These are phyloP conservation scores for Pocillopora damicornis DNA, from an alignment of 64 coral and sea anemone species.

Conservation along the genomic window DNA sequence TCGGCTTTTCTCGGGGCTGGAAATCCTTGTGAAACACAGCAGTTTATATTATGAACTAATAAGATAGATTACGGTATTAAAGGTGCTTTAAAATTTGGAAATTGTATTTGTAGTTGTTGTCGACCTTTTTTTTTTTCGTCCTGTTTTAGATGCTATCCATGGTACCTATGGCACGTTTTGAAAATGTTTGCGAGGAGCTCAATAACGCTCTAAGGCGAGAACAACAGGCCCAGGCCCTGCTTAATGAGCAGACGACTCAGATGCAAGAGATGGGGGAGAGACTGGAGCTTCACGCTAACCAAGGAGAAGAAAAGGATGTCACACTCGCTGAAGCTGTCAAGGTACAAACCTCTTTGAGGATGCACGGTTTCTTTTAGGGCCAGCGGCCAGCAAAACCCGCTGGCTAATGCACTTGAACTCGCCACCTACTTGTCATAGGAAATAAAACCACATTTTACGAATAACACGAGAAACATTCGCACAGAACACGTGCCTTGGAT, in stretches of 20 bases:
- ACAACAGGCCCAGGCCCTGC: conserved; percentile 85
- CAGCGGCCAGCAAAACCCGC: no score
- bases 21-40: no score
- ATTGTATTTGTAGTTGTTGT: not conserved
- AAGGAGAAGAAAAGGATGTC: conserved; percentile 86
- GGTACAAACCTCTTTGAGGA: conserved; percentile 6
- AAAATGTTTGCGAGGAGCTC: conserved; percentile 89
- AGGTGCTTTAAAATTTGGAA: no score
- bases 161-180: conserved; percentile 80
- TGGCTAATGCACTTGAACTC: no score
- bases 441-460: no score
- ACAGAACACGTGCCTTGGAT: no score
- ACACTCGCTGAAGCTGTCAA: conserved; percentile 86
- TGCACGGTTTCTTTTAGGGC: no score
- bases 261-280: conserved; percentile 92
- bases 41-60: no score
- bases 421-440: no score
- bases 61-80: no score
- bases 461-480: no score
- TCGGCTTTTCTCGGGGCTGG: no score
- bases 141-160: conserved; percentile 70
- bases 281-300: conserved; percentile 65
- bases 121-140: not conserved
- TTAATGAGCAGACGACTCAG: conserved; percentile 87
- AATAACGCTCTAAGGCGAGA: conserved; percentile 92